Evolutionary conservation across 2,113 vertebrate species (phyloP).

Genomic region (Brienomyrus longianalis): DNA sequence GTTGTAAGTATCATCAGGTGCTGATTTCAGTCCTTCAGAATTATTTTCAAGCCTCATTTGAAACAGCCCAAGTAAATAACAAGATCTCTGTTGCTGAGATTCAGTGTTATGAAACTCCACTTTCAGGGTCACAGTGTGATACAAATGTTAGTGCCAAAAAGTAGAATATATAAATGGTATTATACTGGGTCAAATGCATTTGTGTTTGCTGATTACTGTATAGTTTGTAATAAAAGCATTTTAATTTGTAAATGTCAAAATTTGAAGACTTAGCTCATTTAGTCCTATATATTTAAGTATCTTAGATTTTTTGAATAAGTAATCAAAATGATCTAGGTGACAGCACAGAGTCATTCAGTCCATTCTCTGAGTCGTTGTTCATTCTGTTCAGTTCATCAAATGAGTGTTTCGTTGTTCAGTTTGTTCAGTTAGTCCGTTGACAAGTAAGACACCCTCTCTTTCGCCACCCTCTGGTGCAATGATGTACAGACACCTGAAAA

Average conservation of each 20-base stretch:
- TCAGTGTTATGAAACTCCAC: not conserved
- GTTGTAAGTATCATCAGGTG: conserved; percentile 11
- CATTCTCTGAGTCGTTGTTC: not conserved
- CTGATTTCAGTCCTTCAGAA: conserved; percentile 16
- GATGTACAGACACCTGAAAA: not conserved
- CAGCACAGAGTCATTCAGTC: not conserved
- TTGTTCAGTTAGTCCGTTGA: not conserved
- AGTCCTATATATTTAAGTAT: not conserved
- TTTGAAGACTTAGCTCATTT: not conserved
- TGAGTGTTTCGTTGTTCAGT: not conserved
- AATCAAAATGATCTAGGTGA: not conserved
- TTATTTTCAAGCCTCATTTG: conserved; percentile 2
- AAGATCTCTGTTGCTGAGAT: not conserved
- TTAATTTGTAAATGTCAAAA: not conserved
- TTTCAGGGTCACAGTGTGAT: not conserved
- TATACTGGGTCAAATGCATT: not conserved
- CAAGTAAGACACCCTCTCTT: not conserved
- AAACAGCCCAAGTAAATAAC: conserved; percentile 13
- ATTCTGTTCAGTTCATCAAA: not conserved
- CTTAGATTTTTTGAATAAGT: not conserved
- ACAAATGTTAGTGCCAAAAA: not conserved
- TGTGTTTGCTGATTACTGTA: not conserved
- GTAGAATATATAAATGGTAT: not conserved
- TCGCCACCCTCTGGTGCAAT: not conserved
- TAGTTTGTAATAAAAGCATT: not conserved